Evolutionary conservation across 2,113 vertebrate genomes (phyloP), one percentile per base, ranked within the genome.

Genomic region (Philantomba maxwellii): DNA sequence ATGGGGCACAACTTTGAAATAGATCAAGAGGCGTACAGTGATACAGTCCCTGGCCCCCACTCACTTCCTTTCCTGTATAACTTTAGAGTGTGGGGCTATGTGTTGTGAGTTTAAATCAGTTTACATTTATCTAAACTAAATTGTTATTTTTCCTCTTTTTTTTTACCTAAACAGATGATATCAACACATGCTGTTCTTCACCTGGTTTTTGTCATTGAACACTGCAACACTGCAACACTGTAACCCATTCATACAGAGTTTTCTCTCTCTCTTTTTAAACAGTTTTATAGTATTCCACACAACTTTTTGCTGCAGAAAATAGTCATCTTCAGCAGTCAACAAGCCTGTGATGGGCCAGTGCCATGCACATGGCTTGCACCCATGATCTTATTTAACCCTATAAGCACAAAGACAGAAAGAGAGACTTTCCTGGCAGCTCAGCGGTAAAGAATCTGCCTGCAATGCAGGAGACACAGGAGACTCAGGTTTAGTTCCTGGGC

Each of bases 141-240:
- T 85, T 57, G 78, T 9, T 19, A 43, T 57, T 85, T 64, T n/a
- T n/a, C 43, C 17, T 80, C 5, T 43, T 43, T 84, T 70, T 62
- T 58, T 58, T 9, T 2, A 11, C 66, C 45, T 57, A 80, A 70
- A 85, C 23, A 83, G 86, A 92, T 25, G 45, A 45, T 53, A 55
- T 28, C 57, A 47, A 15, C 33, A 25, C 49, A 62, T 3, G 16
- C 9, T 28, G 2, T 91, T 78, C 17, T 49, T 77, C 15, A 5
- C 45, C 39, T 91, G 23, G 21, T 33, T 89, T 92, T 81, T 64
- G 33, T 62, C 58, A n/a, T 4, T 21, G 58, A 51, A 47, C 1
- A 3, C 23, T 30, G 26, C 11, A 2, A 1, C 1, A 3, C 23
- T 30, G 26, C 11, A 2, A 1, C 13, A 19, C 30, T 55, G 43